Base-by-base conservation (phyloP, 2,888 invertebrate genomes). In the Scaptodrosophila latifasciaeformis region DNA sequence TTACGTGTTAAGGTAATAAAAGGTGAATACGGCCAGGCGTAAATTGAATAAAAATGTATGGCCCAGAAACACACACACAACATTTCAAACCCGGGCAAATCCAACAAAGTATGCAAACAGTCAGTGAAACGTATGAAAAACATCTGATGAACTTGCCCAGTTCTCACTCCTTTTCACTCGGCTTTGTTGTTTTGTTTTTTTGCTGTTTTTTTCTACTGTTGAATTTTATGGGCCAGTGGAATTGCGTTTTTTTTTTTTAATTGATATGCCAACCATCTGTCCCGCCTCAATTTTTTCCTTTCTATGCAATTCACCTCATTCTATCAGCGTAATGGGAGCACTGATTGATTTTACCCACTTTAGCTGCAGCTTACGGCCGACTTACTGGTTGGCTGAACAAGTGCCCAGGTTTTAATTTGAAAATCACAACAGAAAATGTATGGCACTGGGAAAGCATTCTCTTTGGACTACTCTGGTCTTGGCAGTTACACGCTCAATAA, bases 401-500 rank as follows among this genome's bases (percentile, higher is more conserved):
- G 54, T 56, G 60, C 29, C 55, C 35, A 53, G 59, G 43, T 75
- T 71, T 75, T 61, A 63, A 72, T 62, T 71, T 56, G 54, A 55
- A 56, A 21, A 21, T 19, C 19, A 13, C 10, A 10, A 62, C 48
- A 40, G 60, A 45, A 57, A 50, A 44, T 46, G 43, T 17, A 49
- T 48, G n/a, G n/a, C n/a, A n/a, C n/a, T n/a, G n/a, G n/a, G n/a
- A n/a, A n/a, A n/a, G n/a, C n/a, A n/a, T n/a, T n/a, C n/a, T n/a
- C n/a, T n/a, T n/a, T n/a, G 1, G 18, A 37, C 10, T 17, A 37
- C 45, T 48, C 35, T 45, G 42, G 31, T 54, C 42, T 50, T 58
- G 59, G 52, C 52, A 59, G 34, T 64, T 66, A 52, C 55, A 58
- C 50, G 59, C 37, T 42, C 5, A 3, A 39, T 17, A 15, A 10